Base-by-base conservation (phyloP, 2,888 invertebrate species). In the Ormyrus rosae region DNA sequence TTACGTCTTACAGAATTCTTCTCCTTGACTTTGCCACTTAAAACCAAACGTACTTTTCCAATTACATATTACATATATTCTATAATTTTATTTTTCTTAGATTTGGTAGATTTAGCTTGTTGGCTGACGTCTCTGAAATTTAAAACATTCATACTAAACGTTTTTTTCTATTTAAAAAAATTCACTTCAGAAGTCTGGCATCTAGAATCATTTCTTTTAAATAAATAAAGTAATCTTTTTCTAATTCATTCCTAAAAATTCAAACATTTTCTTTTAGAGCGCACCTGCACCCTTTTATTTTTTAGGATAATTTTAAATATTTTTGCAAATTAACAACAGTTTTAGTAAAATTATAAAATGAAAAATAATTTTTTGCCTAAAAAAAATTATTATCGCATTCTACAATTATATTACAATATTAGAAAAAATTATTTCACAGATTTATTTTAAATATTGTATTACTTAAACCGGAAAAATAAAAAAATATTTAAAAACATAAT, bases 71-170 rank as follows among this genome's bases (percentile, higher is more conserved):
- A 51, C n/a, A 6, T 71, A 71, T 74, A 64, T 34, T 69, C 48
- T 58, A 53, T 50, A 63, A 61, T 34, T 63, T 80, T 50, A 69
- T n/a, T 50, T 63, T 10, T 58, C 13, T 70, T 58, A 67, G 19
- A 55, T 51, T 53, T 72, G 58, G 67, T 48, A 7, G 50, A 58
- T 72, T 75, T 68, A 81, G 5, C 7, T 78, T 55, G 75, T 81
- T 75, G 64, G 51, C 45, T 75, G 81, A 8, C 48, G 67, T 53
- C 46, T 81, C 81, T 81, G 81, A 78, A 81, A 81, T 64, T 64
- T 45, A 77, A 75, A 81, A 67, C 60, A 64, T 45, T 80, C n/a
- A 55, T 9, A 63, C 6, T 53, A 45, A 53, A 53, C 51, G 45
- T 60, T 10, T 46, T 45, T 65, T 61, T 48, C 55, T 58, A 55